These are phyloP conservation scores for Craniophora ligustri DNA, from an alignment of 2,888 invertebrate genomes.

Conservation along the genomic window DNA sequence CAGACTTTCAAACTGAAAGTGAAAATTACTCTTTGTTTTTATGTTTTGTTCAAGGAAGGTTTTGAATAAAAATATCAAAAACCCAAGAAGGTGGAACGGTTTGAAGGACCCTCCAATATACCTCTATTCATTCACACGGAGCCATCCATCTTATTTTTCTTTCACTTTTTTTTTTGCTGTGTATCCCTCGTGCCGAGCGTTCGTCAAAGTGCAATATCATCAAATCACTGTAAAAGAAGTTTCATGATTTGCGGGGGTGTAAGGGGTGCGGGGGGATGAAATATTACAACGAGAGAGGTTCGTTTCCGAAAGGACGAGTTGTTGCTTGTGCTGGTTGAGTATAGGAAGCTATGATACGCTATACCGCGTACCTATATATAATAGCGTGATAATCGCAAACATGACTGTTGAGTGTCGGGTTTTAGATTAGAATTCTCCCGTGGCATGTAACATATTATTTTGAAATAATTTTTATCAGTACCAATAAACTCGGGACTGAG, in stretches of 20 bases:
- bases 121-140: conserved; percentile 55
- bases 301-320: conserved; percentile 73
- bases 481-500: too few species aligned
- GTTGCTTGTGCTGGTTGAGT: conserved; percentile 47
- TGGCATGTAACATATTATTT: too few species aligned
- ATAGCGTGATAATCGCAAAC: too few species aligned
- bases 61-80: conserved; percentile 30
- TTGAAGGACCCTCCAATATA: conserved; percentile 55
- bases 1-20: too few species aligned
- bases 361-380: too few species aligned
- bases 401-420: too few species aligned
- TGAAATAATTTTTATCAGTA: too few species aligned
- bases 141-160: conserved; percentile 81
- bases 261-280: conserved; percentile 78
- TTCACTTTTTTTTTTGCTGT: conserved; percentile 69
- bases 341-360: conserved; percentile 47
- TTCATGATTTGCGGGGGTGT: conserved; percentile 80
- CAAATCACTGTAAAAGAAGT: conserved; percentile 88
- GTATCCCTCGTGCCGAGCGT: conserved; percentile 66
- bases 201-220: conserved; percentile 88
- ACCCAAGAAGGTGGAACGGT: conserved; percentile 38
- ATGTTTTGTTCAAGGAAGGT: too few species aligned
- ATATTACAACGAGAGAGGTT: conserved; percentile 84
- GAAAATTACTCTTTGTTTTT: too few species aligned
- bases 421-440: background rate